These are phyloP conservation scores for Portevinia maculata DNA, from an alignment of 2,888 invertebrate genomes.

Conservation along the genomic window DNA sequence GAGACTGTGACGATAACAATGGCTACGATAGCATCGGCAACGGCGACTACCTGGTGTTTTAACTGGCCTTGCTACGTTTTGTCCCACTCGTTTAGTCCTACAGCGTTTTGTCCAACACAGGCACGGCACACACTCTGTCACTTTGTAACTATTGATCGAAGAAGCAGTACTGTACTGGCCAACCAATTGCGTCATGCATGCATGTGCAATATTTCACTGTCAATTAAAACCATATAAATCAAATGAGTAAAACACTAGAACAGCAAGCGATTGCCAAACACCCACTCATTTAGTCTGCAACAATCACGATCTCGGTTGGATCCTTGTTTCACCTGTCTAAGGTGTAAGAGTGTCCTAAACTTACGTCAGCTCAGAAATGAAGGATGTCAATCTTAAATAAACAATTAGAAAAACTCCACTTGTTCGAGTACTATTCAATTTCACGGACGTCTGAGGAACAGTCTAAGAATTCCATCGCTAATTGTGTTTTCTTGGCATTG, in stretches of 20 bases:
- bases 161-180: conserved; percentile 5
- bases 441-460: too few relatives aligned
- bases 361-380: too few relatives aligned
- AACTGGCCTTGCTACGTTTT: conserved; percentile 31
- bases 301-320: conserved; percentile 1
- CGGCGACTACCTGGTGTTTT: conserved; percentile 52
- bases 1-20: conserved; percentile 47
- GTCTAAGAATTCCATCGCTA: too few relatives aligned
- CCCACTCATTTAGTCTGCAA: conserved; percentile 4
- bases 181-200: conserved; percentile 51
- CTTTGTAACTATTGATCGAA: conserved; percentile 16
- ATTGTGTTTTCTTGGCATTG: too few relatives aligned
- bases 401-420: too few relatives aligned
- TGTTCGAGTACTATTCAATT: too few relatives aligned
- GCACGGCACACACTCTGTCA: conserved; percentile 10
- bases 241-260: conserved; percentile 43
- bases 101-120: neutral
- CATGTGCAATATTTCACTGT: conserved; percentile 70
- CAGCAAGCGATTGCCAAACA: conserved; percentile 20
- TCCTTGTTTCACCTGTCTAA: conserved; percentile 1
- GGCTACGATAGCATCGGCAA: conserved; percentile 46
- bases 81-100: too few relatives aligned
- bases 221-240: conserved; percentile 70
- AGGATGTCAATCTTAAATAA: too few relatives aligned
- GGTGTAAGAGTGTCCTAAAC: conserved; percentile 37